Evolutionary conservation across 2,797 vertebrate species (phyloP).

Genomic region (Coilia nasus): DNA sequence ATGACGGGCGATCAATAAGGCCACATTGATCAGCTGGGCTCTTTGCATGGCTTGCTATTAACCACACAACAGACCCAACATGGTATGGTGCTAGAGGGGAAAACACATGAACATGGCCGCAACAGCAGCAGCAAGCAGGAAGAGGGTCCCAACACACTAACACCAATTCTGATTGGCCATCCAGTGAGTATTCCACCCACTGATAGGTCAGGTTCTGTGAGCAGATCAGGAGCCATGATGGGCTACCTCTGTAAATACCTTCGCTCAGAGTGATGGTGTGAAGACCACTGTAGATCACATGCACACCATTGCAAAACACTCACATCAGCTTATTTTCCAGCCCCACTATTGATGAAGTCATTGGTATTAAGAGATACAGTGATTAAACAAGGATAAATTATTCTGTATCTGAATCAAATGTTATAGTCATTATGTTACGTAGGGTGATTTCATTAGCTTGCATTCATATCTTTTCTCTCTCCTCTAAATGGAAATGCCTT

Average conservation of each 20-base stretch:
- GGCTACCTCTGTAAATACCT: not conserved
- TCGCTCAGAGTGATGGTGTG: conserved; percentile 19
- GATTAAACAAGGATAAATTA: conserved; percentile 14
- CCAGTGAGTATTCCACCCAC: not conserved
- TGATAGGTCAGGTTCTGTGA: not conserved
- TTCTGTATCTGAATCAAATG: not conserved
- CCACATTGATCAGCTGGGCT: conserved; percentile 60
- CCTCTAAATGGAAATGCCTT: not conserved
- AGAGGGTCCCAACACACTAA: not conserved
- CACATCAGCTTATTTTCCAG: not conserved
- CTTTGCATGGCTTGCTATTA: conserved; percentile 31
- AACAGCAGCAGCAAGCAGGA: not conserved
- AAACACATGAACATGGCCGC: not conserved
- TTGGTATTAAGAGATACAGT: conserved; percentile 31
- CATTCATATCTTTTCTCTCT: not conserved
- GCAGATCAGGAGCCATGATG: not conserved
- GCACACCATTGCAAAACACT: not conserved
- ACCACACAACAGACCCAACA: too few species aligned
- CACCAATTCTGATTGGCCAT: not conserved
- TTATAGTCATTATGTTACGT: not conserved
- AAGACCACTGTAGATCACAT: not conserved
- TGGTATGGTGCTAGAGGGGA: not conserved
- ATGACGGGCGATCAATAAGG: conserved; percentile 72
- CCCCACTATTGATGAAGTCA: conserved; percentile 9
- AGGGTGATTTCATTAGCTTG: not conserved